Conservation (phyloP, 1,140 invertebrate species). For the Drosophila auraria region DNA sequence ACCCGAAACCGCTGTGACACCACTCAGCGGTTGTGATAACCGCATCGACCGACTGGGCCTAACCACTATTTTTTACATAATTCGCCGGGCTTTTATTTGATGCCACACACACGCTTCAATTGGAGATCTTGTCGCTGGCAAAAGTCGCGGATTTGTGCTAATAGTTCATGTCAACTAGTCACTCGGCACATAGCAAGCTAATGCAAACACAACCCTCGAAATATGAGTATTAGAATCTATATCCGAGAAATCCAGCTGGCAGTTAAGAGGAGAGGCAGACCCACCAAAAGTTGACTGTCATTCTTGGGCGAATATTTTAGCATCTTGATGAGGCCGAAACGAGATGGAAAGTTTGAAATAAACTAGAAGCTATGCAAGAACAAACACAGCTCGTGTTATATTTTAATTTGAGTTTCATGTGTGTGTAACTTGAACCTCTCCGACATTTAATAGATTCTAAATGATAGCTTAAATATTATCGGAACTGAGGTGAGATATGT, state of each 20-base stretch:
- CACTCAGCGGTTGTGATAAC: constrained; percentile 30
- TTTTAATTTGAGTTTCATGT: constrained; percentile 1
- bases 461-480: constrained; percentile 42
- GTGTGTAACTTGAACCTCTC: not conserved
- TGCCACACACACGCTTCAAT: constrained; percentile 27
- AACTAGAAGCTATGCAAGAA: constrained; percentile 19
- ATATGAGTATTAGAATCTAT: constrained; percentile 13
- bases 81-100: constrained; percentile 29
- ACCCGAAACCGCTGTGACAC: constrained; percentile 54
- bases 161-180: constrained; percentile 85
- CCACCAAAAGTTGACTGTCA: constrained; percentile 17
- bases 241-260: constrained; percentile 17
- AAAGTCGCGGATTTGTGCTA: constrained; percentile 86
- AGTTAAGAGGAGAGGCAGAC: not conserved
- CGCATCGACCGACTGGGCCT: constrained; percentile 23
- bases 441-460: constrained; percentile 30
- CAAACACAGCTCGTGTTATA: constrained; percentile 14
- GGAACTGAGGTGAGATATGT: constrained; percentile 12
- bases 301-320: constrained; percentile 47
- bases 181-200: constrained; percentile 24
- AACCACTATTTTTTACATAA: constrained; percentile 49
- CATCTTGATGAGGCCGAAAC: constrained; percentile 52
- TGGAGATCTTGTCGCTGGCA: constrained; percentile 25
- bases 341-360: constrained; percentile 42
- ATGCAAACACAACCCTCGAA: constrained; percentile 37